Conservation (phyloP, 1,140 invertebrate species). For the Anagrus nilaparvatae region DNA sequence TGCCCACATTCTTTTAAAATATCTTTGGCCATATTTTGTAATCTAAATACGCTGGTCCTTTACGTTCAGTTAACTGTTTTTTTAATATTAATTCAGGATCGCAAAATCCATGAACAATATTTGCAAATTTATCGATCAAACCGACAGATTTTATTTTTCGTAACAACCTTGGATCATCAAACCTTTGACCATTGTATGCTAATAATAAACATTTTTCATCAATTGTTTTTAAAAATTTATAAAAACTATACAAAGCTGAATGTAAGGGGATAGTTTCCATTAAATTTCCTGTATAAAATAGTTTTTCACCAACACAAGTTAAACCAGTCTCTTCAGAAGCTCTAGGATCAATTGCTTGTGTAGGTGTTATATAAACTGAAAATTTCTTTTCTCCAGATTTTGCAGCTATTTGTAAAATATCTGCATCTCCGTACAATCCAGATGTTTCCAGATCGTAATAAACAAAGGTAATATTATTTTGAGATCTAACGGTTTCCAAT, state of each 20-base stretch:
- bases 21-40: too few relatives aligned
- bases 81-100: too few relatives aligned
- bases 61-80: too few relatives aligned
- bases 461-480: conserved; percentile 12
- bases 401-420: conserved; percentile 18
- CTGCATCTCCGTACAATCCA: conserved; percentile 7
- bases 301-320: conserved; percentile 9
- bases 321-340: conserved; percentile 11
- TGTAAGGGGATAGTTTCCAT: conserved; percentile 4
- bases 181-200: conserved; percentile 14
- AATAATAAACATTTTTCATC: conserved; percentile 14
- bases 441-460: conserved; percentile 16
- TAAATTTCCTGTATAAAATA: conserved; percentile 8
- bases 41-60: too few relatives aligned
- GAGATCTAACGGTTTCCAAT: too few relatives aligned
- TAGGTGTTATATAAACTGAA: conserved; percentile 10
- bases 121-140: too few relatives aligned
- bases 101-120: too few relatives aligned
- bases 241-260: conserved; percentile 8
- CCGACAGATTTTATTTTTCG: too few relatives aligned
- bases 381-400: conserved; percentile 5
- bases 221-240: conserved; percentile 11
- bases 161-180: too few relatives aligned
- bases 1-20: too few relatives aligned
- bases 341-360: neutral